These are phyloP conservation scores for Chouioia cunea DNA, from an alignment of 2,888 invertebrate species.

Conservation along the genomic window DNA sequence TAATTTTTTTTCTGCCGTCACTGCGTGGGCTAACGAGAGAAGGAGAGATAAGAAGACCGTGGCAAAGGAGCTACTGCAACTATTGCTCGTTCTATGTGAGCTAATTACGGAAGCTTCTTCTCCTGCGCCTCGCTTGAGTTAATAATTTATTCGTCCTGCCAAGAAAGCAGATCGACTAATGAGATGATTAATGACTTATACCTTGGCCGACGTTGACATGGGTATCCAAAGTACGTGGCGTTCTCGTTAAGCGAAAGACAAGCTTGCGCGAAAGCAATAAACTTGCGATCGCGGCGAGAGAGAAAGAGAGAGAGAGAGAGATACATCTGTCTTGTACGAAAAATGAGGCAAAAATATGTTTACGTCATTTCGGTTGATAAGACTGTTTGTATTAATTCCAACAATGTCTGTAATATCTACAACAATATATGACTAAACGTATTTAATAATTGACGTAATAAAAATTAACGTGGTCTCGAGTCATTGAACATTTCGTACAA, in stretches of 20 bases:
- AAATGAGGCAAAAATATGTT: background rate
- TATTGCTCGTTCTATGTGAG: background rate
- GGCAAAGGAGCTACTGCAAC: conserved; percentile 5
- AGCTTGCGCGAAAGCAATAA: too few species aligned
- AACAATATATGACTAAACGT: too few species aligned
- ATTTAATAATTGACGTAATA: too few species aligned
- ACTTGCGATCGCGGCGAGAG: conserved; percentile 2
- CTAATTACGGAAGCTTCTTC: conserved; percentile 4
- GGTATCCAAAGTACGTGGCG: background rate
- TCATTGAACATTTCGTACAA: too few species aligned
- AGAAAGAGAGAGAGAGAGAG: conserved; percentile 15
- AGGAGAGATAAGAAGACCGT: conserved; percentile 5
- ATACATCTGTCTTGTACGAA: background rate
- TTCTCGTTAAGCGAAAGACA: too few species aligned
- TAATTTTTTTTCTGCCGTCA: background rate
- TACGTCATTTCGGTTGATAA: background rate
- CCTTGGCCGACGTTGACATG: conserved; percentile 8
- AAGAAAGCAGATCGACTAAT: conserved; percentile 21
- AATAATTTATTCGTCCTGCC: conserved; percentile 16
- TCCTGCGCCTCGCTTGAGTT: background rate
- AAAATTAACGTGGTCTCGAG: too few species aligned
- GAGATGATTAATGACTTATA: conserved; percentile 34
- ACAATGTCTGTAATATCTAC: too few species aligned
- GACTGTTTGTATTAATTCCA: too few species aligned
- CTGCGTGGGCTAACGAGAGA: background rate